Evolutionary conservation across 1,140 invertebrate genomes (phyloP).

Genomic region (Camponotus floridanus): DNA sequence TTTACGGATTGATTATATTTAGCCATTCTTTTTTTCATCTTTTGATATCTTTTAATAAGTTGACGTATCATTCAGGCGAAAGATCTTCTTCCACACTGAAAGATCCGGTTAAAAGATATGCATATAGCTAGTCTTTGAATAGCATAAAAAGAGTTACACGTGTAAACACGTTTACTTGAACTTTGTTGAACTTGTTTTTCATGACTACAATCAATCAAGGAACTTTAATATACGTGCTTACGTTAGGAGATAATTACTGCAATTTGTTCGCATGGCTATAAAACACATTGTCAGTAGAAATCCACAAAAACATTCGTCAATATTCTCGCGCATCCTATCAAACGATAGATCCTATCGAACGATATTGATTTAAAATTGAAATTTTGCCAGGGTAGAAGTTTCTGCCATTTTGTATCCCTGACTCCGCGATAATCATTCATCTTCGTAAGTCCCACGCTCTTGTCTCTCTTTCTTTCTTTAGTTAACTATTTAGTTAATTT

Average conservation of each 20-base stretch:
- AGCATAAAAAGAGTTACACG: too few relatives aligned
- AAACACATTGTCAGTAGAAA: slow-evolving; percentile 16
- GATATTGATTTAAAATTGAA: slow-evolving; percentile 61
- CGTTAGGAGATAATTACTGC: neutral
- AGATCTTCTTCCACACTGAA: neutral
- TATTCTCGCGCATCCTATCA: slow-evolving; percentile 52
- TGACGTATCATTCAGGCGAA: neutral
- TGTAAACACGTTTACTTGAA: neutral
- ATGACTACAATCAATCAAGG: neutral
- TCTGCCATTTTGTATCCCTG: slow-evolving; percentile 19
- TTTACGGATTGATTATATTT: neutral
- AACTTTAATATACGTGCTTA: too few relatives aligned
- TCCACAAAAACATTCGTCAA: slow-evolving; percentile 40
- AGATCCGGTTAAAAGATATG: neutral
- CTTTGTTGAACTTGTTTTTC: neutral
- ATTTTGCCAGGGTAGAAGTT: slow-evolving; percentile 54
- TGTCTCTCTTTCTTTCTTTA: slow-evolving; percentile 2
- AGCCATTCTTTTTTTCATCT: neutral
- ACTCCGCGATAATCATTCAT: slow-evolving; percentile 28
- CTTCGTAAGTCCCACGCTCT: slow-evolving; percentile 8
- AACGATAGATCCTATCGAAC: slow-evolving; percentile 59
- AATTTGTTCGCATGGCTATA: neutral
- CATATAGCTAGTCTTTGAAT: too few relatives aligned
- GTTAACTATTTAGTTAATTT: too few relatives aligned
- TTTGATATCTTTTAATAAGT: neutral